Percentiles rank a stretch among this genome's conserved stretches.
These are phyloP conservation scores for Sicus ferrugineus DNA, from an alignment of 2,888 invertebrate genomes.

Conservation along the genomic window DNA sequence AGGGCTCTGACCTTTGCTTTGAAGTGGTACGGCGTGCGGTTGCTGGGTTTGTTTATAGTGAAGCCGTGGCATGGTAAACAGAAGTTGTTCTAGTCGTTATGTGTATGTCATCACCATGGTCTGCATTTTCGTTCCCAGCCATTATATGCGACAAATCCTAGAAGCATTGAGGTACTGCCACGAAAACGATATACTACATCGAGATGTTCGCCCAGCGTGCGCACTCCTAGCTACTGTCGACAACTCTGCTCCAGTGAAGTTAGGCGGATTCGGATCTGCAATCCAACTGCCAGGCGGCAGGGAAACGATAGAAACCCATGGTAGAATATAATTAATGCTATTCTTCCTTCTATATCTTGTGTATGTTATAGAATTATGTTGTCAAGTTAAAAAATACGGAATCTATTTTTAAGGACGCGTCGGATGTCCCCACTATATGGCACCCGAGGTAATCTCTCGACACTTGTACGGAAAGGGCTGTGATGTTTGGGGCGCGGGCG, in stretches of 20 bases:
- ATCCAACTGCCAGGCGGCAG: slow-evolving; percentile 87
- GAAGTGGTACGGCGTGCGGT: slow-evolving; percentile 96
- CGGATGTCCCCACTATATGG: slow-evolving; percentile 97
- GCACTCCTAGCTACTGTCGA: slow-evolving; percentile 94
- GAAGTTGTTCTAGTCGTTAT: neutral
- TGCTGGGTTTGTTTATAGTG: slow-evolving; percentile 98
- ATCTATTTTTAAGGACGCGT: slow-evolving; percentile 77
- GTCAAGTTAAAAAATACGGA: no score
- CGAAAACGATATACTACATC: slow-evolving; percentile 96
- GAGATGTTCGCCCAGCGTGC: slow-evolving; percentile 97
- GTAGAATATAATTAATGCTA: slow-evolving; percentile 54
- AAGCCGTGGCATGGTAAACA: slow-evolving; percentile 95
- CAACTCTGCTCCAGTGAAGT: slow-evolving; percentile 97
- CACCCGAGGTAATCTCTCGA: slow-evolving; percentile 94
- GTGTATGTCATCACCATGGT: neutral
- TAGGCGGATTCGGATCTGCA: slow-evolving; percentile 97
- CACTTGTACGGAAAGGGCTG: slow-evolving; percentile 92
- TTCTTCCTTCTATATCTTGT: neutral
- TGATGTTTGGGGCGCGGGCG: slow-evolving; percentile 98
- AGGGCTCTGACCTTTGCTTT: slow-evolving; percentile 97
- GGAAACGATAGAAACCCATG: slow-evolving; percentile 70
- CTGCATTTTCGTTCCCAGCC: slow-evolving; percentile 68
- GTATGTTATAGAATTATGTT: neutral
- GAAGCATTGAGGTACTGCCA: slow-evolving; percentile 98
- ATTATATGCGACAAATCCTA: slow-evolving; percentile 98